Conservation (phyloP, 92 coral and sea anemone species). For the Paragorgia papillata region DNA sequence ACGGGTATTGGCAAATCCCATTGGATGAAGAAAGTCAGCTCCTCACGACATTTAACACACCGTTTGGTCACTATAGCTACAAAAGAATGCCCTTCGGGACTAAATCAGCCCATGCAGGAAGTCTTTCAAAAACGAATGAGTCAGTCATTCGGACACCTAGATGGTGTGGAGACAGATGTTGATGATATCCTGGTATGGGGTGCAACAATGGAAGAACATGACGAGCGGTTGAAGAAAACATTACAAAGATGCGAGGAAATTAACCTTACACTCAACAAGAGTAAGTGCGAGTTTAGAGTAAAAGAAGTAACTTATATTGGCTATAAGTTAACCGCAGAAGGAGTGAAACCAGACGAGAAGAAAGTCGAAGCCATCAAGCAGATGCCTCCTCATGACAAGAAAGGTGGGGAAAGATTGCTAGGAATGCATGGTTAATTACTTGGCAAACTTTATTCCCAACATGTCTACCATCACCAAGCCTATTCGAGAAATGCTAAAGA, state of each 20-base stretch:
- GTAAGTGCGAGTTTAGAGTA: not conserved
- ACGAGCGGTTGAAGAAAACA: not conserved
- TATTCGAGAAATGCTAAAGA: slow-evolving; percentile 11
- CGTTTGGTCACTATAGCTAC: not conserved
- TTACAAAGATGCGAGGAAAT: not conserved
- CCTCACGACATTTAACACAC: slow-evolving; percentile 14
- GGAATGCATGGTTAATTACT: not conserved
- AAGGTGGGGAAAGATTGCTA: slow-evolving; percentile 1
- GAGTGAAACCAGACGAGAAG: not conserved
- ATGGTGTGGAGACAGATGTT: not conserved
- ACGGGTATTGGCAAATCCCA: not conserved
- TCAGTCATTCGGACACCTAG: not conserved
- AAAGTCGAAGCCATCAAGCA: slow-evolving; percentile 37
- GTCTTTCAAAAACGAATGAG: slow-evolving; percentile 27
- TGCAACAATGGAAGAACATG: not conserved
- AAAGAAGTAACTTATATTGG: slow-evolving; percentile 19
- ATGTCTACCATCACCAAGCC: slow-evolving; percentile 16
- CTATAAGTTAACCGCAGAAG: not conserved
- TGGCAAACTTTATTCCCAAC: slow-evolving; percentile 20
- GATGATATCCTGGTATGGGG: slow-evolving; percentile 28
- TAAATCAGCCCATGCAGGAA: slow-evolving; percentile 14
- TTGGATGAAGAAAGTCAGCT: slow-evolving; percentile 10
- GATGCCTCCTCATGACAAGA: slow-evolving; percentile 28
- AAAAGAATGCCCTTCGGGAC: slow-evolving; percentile 18
- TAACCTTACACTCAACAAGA: not conserved